Conservation (phyloP, 2,797 vertebrate genomes). For the Phalloptychus januarius region DNA sequence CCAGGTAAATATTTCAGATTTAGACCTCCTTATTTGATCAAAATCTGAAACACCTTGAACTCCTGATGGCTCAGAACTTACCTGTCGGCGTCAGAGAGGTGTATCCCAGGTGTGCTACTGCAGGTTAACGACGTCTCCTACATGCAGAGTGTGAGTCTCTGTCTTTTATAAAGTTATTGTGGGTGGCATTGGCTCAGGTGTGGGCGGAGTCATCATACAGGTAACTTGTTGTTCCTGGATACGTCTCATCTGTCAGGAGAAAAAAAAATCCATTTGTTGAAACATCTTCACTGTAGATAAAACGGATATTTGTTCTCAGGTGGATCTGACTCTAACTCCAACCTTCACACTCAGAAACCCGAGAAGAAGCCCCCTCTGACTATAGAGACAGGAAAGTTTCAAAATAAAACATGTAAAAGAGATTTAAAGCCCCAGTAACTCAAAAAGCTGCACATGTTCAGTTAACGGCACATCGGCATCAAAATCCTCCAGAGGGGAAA, state of each 20-base stretch:
- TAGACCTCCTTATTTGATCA: not conserved
- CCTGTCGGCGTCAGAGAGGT: not conserved
- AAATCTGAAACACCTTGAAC: not conserved
- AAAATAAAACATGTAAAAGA: conserved; percentile 2
- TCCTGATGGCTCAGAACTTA: not conserved
- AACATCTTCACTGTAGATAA: not conserved
- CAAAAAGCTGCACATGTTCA: not conserved
- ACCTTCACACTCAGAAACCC: not conserved
- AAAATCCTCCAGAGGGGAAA: not conserved
- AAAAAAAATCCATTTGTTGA: not conserved
- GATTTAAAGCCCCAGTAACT: not conserved
- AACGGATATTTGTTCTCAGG: not conserved
- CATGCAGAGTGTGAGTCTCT: not conserved
- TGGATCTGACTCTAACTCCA: not conserved
- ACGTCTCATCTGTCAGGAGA: not conserved
- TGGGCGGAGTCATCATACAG: conserved; percentile 9
- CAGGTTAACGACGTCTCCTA: not conserved
- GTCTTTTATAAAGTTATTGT: conserved; percentile 17
- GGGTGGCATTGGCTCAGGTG: not conserved
- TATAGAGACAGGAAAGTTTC: not conserved
- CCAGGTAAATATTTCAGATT: not conserved
- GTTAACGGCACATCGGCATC: not conserved
- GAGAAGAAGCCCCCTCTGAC: not conserved
- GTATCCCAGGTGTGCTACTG: conserved; percentile 2
- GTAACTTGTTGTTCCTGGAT: not conserved